Percentiles rank a stretch among this genome's conserved stretches.
phyloP scores from a whole-genome alignment of 2,797 vertebrate genomes.

The Poecilia velifera region DNA sequence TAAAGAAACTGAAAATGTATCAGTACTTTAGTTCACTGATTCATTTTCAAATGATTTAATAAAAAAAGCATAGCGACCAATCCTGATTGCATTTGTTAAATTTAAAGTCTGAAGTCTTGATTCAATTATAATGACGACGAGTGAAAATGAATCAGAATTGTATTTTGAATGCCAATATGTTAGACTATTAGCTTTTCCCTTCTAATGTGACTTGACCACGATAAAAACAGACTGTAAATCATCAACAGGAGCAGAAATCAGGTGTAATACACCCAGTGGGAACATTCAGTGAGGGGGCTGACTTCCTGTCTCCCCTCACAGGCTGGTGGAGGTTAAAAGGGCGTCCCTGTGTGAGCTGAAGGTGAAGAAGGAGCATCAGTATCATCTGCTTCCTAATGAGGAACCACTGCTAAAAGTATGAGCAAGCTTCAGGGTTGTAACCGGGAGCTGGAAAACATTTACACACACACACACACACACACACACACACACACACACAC shows the following conservation, averaged over 20 bases:
- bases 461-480: conserved; percentile 4
- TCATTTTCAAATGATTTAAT: not conserved
- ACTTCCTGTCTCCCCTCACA: conserved; percentile 10
- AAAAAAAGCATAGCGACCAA: not conserved
- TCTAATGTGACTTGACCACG: not conserved
- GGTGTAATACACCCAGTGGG: not conserved
- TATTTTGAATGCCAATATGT: not conserved
- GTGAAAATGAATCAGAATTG: not conserved
- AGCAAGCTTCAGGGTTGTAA: conserved; percentile 42
- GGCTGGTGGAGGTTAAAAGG: conserved; percentile 40
- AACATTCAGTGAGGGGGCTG: not conserved
- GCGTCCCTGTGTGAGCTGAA: conserved; percentile 41
- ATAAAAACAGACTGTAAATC: not conserved
- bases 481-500: conserved; percentile 7
- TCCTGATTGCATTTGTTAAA: not conserved
- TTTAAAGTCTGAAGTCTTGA: not conserved
- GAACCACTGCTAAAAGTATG: conserved; percentile 55
- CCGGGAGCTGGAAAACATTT: conserved; percentile 48
- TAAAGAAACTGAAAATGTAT: not conserved
- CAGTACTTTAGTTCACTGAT: not conserved
- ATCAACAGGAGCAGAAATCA: not conserved
- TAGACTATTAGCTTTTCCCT: not conserved
- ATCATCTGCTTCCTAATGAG: conserved; percentile 72
- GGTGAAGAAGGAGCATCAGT: conserved; percentile 46
- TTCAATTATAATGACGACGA: not conserved